Evolutionary conservation across 2,888 invertebrate genomes (phyloP).

Genomic region (Ormyrus thymus): DNA sequence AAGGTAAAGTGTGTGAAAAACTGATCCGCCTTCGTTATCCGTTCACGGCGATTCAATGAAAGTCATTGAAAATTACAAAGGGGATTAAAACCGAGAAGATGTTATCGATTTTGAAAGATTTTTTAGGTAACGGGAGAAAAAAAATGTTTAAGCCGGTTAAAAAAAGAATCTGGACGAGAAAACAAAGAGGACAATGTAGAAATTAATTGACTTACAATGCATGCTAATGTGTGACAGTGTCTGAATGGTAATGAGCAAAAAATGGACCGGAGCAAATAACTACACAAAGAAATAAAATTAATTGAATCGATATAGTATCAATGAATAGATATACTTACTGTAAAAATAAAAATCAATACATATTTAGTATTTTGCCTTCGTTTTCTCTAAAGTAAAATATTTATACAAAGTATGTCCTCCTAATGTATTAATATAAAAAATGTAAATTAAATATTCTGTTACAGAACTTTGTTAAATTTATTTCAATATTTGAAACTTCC

Average conservation of each 20-base stretch:
- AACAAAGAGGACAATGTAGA: neutral
- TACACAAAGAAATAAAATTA: neutral
- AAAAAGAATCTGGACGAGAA: neutral
- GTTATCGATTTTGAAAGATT: too few species aligned
- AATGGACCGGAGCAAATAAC: neutral
- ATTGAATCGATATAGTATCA: neutral
- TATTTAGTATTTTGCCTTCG: too few species aligned
- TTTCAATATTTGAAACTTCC: too few species aligned
- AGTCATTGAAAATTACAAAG: neutral
- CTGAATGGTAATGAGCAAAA: constrained; percentile 1
- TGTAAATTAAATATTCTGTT: too few species aligned
- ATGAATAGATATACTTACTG: neutral
- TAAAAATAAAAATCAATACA: too few species aligned
- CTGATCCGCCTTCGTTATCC: neutral
- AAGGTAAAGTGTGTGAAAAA: constrained; percentile 9
- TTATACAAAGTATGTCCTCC: too few species aligned
- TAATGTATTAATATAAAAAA: too few species aligned
- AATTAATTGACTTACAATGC: neutral
- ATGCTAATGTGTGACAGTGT: constrained; percentile 7
- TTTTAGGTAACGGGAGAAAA: too few species aligned
- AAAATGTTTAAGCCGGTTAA: neutral
- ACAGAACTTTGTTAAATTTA: too few species aligned
- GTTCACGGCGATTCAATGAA: neutral
- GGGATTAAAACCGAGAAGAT: too few species aligned
- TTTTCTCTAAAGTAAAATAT: too few species aligned